Percentiles rank a stretch among this genome's conserved stretches.
These are phyloP conservation scores for Neosilurus hyrtlii DNA, from an alignment of 2,797 vertebrate species.

Conservation along the genomic window DNA sequence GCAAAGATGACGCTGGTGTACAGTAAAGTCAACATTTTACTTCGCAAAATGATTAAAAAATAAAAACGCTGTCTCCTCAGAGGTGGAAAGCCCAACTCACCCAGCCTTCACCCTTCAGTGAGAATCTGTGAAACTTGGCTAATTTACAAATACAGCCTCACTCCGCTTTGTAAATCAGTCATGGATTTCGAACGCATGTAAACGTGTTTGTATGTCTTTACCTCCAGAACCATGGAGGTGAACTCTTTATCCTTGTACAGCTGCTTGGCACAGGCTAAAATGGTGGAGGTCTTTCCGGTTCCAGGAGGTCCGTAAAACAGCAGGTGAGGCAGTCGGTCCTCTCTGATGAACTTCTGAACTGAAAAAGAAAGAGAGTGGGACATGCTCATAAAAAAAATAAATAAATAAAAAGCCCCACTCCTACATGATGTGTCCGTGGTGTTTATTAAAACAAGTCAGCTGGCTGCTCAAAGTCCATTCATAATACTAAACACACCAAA, in stretches of 20 bases:
- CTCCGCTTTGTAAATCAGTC: too few species aligned
- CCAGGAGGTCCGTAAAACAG: constrained; percentile 95
- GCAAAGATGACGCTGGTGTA: too few species aligned
- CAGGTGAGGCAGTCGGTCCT: constrained; percentile 90
- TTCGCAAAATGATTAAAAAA: too few species aligned
- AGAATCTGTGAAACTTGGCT: background rate
- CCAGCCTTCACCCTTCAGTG: too few species aligned
- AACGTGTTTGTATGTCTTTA: constrained; percentile 50
- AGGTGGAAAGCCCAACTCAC: too few species aligned
- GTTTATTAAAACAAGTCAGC: background rate
- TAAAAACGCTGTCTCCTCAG: too few species aligned
- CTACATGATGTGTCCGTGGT: too few species aligned
- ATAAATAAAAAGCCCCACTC: too few species aligned
- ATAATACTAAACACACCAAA: background rate
- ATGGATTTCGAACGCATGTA: too few species aligned
- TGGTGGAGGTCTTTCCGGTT: constrained; percentile 95
- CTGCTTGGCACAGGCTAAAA: constrained; percentile 89
- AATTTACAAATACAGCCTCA: background rate
- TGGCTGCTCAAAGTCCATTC: too few species aligned
- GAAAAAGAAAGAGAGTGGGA: constrained; percentile 11
- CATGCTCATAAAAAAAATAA: background rate
- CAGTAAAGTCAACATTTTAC: too few species aligned
- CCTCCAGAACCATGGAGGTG: constrained; percentile 95
- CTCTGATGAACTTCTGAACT: constrained; percentile 93
- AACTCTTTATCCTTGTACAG: constrained; percentile 91